Evolutionary conservation across 2,797 vertebrate species (phyloP), one percentile per base, ranked within the genome.

Genomic region (Tragelaphus eurycerus): DNA sequence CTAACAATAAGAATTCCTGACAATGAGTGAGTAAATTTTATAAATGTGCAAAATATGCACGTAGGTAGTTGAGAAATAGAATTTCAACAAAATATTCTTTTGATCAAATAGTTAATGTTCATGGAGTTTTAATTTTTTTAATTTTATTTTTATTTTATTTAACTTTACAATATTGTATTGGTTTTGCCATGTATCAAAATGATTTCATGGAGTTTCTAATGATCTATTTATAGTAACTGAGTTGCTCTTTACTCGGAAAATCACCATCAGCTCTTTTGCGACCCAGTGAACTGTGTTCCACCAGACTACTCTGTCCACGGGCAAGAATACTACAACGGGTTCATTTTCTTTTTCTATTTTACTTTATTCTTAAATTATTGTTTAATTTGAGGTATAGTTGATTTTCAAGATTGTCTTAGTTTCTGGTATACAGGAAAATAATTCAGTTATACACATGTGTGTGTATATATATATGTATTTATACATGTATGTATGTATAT

Each of bases 201-300:
- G 43, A 43, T 43, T 79, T 31, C 25, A 16, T 17, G 4, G 21
- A 38, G 3, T 48, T 38, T 48, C n/a, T n/a, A 34, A n/a, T 21
- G 11, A 10, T 6, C 7, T 31, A 0, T 50, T 29, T 25, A 8
- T 50, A 27, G 11, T 62, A 43, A 74, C 5, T 1, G 10, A 38
- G 34, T 3, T 74, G 67, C 10, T 25, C 34, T 43, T 43, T 74
- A 29, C 34, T 43, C 0, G 0, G 2, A 43, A 74, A 74, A 25
- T 43, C 5, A 0, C 23, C 34, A 25, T 25, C 34, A 25, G 3
- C 21, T 7, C 67, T 25, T 74, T 25, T 38, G 19, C 0, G 5
- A 74, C 34, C 21, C 0, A 3, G 25, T 13, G 19, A 23, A 7
- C 34, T 38, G 38, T 38, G 38, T 38, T 3, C 11, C 34, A 7